Base-by-base conservation (phyloP, 2,113 vertebrate genomes). In the Ammodytes dubius region DNA sequence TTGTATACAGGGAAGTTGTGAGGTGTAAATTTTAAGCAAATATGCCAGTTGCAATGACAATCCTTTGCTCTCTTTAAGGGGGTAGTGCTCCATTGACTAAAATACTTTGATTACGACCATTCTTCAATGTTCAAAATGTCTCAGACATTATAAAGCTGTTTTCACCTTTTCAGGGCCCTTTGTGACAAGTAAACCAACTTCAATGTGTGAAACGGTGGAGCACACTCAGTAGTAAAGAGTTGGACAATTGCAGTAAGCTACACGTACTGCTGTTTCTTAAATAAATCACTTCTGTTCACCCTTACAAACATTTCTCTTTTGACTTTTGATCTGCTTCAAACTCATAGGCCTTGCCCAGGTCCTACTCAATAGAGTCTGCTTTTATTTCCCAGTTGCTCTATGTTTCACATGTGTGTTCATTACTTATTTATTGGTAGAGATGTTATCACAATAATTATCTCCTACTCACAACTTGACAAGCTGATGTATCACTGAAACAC, bases 281-380 rank as follows among this genome's bases (percentile, higher is more conserved):
- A 69, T 69, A 69, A 69, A 69, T 42, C 1, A 54, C n/a, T 54
- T 54, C 50, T 69, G 37, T 53, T 69, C 49, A 67, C 37, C 37
- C 5, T 69, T 54, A n/a, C 6, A 40, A 3, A 11, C 8, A 19
- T 42, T 42, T 42, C 1, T 43, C 42, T 6, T 53, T 53, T 69
- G n/a, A 11, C 42, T 6, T 53, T 53, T 69, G n/a, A 11, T 27
- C 8, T n/a, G 59, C 43, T 27, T 7, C 47, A 47, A 47, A 46
- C n/a, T 46, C 6, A 4, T 1, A 5, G 37, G 27, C 27, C 27
- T 27, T 27, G 27, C 27, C 27, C 27, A 27, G 27, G 27, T 27
- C 27, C 27, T 27, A 27, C 27, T 27, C 27, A 27, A 27, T 27
- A 27, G 27, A 27, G 27, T 27, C 27, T 27, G 27, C 39, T 65